Conservation (phyloP, 2,888 invertebrate species). For the Calameuta idolon region DNA sequence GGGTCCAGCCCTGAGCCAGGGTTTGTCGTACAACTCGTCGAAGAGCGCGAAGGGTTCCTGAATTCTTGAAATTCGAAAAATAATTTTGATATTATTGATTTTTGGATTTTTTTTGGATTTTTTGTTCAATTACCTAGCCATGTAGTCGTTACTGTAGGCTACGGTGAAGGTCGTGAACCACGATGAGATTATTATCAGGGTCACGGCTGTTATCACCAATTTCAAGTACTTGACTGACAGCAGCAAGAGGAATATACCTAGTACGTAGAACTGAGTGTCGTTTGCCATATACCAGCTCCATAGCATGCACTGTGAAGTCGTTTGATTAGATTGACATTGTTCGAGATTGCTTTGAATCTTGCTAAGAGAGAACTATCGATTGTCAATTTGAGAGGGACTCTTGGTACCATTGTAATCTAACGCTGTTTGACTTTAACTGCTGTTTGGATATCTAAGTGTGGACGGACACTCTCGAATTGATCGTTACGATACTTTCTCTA, state of each 20-base stretch:
- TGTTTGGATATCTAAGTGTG: too few species aligned
- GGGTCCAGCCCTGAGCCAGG: slow-evolving; percentile 85
- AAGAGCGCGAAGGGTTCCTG: slow-evolving; percentile 86
- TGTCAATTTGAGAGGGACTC: too few species aligned
- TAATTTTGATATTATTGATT: not conserved
- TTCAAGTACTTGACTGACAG: slow-evolving; percentile 69
- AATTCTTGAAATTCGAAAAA: slow-evolving; percentile 67
- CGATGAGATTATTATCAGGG: slow-evolving; percentile 76
- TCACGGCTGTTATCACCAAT: slow-evolving; percentile 72
- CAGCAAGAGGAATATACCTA: slow-evolving; percentile 64
- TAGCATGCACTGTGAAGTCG: slow-evolving; percentile 61
- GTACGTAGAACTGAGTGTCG: slow-evolving; percentile 67
- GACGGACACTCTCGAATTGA: too few species aligned
- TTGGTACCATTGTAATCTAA: too few species aligned
- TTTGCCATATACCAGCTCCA: slow-evolving; percentile 69
- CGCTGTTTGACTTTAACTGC: too few species aligned
- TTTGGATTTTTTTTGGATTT: not conserved
- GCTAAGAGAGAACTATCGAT: too few species aligned
- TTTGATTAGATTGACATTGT: too few species aligned
- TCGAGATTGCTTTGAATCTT: too few species aligned
- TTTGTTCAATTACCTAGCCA: slow-evolving; percentile 53
- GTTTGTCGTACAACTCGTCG: slow-evolving; percentile 85
- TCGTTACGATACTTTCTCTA: too few species aligned
- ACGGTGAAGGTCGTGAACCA: slow-evolving; percentile 83
- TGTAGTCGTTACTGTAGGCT: slow-evolving; percentile 80